Conservation (phyloP, 2,888 invertebrate genomes). For the Lissonota sp. region DNA sequence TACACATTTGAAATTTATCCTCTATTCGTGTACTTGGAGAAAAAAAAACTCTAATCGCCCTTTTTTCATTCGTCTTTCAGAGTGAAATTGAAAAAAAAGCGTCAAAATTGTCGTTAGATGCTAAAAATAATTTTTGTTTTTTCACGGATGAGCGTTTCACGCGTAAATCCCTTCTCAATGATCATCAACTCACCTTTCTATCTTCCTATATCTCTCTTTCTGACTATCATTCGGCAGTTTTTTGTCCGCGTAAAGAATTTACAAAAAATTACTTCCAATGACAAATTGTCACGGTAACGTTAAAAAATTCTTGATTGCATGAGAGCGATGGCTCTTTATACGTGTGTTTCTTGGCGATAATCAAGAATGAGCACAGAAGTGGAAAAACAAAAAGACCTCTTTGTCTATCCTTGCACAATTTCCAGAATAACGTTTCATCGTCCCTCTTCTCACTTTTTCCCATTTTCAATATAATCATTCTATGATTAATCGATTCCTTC, state of each 20-base stretch:
- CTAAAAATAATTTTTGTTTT: not conserved
- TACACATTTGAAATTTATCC: slow-evolving; percentile 43
- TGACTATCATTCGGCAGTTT: slow-evolving; percentile 38
- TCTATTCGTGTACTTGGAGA: slow-evolving; percentile 34
- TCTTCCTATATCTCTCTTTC: slow-evolving; percentile 8
- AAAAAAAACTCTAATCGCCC: slow-evolving; percentile 26
- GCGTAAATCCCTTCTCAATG: slow-evolving; percentile 6
- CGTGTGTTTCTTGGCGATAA: slow-evolving; percentile 30
- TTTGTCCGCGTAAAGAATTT: slow-evolving; percentile 22
- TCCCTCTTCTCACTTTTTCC: not conserved
- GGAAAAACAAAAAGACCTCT: slow-evolving; percentile 38
- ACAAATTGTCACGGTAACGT: slow-evolving; percentile 4
- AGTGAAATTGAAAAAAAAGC: not conserved
- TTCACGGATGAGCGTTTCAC: slow-evolving; percentile 46
- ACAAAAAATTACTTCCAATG: slow-evolving; percentile 11
- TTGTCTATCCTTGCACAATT: slow-evolving; percentile 3
- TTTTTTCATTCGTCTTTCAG: slow-evolving; percentile 2
- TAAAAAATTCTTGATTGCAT: slow-evolving; percentile 13
- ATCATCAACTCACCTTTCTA: not conserved
- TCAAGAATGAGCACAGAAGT: slow-evolving; percentile 34
- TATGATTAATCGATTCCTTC: not conserved
- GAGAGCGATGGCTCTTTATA: not conserved
- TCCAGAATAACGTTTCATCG: not conserved
- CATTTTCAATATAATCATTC: not conserved
- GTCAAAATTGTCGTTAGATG: not conserved